Conservation (phyloP, 2,888 invertebrate species). For the Hirtodrosophila trivittata region DNA sequence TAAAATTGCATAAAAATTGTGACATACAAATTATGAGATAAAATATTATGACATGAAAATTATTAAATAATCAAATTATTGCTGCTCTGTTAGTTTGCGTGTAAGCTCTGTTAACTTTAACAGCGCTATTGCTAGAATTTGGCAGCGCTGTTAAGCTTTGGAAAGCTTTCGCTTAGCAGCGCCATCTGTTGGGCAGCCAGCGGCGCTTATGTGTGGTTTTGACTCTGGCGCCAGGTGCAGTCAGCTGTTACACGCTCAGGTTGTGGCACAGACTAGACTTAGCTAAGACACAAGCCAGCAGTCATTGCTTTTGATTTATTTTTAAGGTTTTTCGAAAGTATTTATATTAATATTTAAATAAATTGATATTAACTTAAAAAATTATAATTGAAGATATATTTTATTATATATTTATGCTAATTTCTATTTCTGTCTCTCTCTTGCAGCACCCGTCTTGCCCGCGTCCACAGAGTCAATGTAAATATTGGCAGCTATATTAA, state of each 20-base stretch:
- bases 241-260: neutral
- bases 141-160: too few relatives aligned
- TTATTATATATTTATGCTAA: too few relatives aligned
- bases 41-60: too few relatives aligned
- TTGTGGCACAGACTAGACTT: slow-evolving; percentile 8
- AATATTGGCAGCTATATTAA: slow-evolving; percentile 57
- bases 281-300: slow-evolving; percentile 30
- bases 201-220: slow-evolving; percentile 6
- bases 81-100: too few relatives aligned
- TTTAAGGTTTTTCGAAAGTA: neutral
- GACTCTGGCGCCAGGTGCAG: too few relatives aligned
- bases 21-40: too few relatives aligned
- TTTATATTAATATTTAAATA: too few relatives aligned
- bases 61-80: too few relatives aligned
- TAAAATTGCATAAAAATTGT: too few relatives aligned
- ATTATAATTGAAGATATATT: slow-evolving; percentile 1
- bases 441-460: slow-evolving; percentile 68
- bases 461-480: slow-evolving; percentile 52
- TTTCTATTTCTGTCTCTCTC: slow-evolving; percentile 12
- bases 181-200: slow-evolving; percentile 36
- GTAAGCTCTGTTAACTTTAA: too few relatives aligned
- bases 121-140: too few relatives aligned
- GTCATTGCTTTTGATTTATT: neutral
- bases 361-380: too few relatives aligned
- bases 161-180: slow-evolving; percentile 6